Evolutionary conservation across 2,888 invertebrate genomes (phyloP).

Genomic region (Bugulina stolonifera): DNA sequence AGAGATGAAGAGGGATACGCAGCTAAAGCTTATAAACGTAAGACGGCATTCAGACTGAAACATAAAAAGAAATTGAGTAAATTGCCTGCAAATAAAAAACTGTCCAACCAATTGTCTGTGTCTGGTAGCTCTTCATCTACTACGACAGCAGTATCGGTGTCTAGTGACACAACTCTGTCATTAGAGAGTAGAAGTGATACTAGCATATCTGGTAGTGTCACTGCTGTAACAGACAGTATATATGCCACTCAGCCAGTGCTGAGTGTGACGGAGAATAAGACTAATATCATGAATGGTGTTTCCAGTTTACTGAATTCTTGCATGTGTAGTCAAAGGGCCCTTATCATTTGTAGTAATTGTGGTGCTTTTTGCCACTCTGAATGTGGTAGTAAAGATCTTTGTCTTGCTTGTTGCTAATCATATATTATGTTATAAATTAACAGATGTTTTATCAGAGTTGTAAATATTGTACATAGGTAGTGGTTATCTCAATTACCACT

Average conservation of each 20-base stretch:
- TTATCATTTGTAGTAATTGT: constrained; percentile 8
- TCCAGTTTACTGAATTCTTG: constrained; percentile 13
- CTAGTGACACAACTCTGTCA: not conserved
- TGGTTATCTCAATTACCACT: too few relatives aligned
- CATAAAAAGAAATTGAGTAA: constrained; percentile 20
- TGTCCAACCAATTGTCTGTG: not conserved
- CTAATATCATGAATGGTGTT: not conserved
- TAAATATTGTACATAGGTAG: not conserved
- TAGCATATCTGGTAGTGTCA: not conserved
- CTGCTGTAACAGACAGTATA: not conserved
- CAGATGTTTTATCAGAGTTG: not conserved
- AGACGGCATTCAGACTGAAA: not conserved
- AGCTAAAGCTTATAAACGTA: constrained; percentile 19
- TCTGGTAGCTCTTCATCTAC: not conserved
- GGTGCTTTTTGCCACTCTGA: constrained; percentile 24
- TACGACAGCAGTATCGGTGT: not conserved
- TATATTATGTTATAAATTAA: too few relatives aligned
- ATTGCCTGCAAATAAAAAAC: not conserved
- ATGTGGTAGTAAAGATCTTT: not conserved
- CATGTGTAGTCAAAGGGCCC: constrained; percentile 9
- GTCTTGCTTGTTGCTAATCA: constrained; percentile 13
- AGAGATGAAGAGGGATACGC: constrained; percentile 21
- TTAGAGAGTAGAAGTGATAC: not conserved
- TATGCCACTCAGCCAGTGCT: constrained; percentile 15
- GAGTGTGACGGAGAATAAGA: constrained; percentile 17